phyloP scores from a whole-genome alignment of 1,140 invertebrate species.

The Armadillidium nasatum region DNA sequence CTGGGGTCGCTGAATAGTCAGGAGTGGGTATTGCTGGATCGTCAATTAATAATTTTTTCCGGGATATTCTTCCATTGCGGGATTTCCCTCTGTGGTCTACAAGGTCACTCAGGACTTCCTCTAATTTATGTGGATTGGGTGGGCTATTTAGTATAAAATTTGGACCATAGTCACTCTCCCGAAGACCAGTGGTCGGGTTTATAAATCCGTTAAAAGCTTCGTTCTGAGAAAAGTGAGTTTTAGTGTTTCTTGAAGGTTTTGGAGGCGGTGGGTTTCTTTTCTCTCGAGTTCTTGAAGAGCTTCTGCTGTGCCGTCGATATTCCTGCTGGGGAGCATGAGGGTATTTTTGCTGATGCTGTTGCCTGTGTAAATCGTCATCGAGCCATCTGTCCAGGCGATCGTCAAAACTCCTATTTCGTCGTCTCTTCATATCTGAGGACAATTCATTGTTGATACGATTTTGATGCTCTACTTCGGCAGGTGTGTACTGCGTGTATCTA shows the following conservation, averaged over 20 bases:
- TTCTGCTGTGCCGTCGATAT: neutral
- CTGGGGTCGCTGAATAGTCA: slow-evolving; percentile 41
- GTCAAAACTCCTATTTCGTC: slow-evolving; percentile 42
- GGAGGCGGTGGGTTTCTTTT: slow-evolving; percentile 22
- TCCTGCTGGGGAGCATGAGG: slow-evolving; percentile 21
- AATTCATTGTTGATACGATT: slow-evolving; percentile 41
- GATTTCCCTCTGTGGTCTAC: slow-evolving; percentile 24
- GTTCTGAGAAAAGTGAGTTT: slow-evolving; percentile 22
- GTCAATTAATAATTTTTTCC: slow-evolving; percentile 31
- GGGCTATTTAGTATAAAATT: slow-evolving; percentile 44
- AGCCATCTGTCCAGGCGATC: slow-evolving; percentile 43
- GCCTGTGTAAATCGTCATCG: slow-evolving; percentile 27
- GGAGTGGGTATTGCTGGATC: slow-evolving; percentile 44
- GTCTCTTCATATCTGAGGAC: slow-evolving; percentile 38
- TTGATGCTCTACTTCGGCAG: slow-evolving; percentile 36
- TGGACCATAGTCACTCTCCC: slow-evolving; percentile 43
- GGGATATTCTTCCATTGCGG: neutral
- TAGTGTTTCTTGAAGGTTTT: slow-evolving; percentile 24
- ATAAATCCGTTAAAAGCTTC: slow-evolving; percentile 43
- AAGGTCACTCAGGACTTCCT: slow-evolving; percentile 30
- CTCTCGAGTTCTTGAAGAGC: slow-evolving; percentile 28
- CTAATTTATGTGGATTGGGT: slow-evolving; percentile 18
- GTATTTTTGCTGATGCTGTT: slow-evolving; percentile 32
- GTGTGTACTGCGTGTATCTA: slow-evolving; percentile 40
- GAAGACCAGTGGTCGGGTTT: slow-evolving; percentile 36